Conservation (phyloP, 2,113 vertebrate species). For the Monopterus albus region DNA sequence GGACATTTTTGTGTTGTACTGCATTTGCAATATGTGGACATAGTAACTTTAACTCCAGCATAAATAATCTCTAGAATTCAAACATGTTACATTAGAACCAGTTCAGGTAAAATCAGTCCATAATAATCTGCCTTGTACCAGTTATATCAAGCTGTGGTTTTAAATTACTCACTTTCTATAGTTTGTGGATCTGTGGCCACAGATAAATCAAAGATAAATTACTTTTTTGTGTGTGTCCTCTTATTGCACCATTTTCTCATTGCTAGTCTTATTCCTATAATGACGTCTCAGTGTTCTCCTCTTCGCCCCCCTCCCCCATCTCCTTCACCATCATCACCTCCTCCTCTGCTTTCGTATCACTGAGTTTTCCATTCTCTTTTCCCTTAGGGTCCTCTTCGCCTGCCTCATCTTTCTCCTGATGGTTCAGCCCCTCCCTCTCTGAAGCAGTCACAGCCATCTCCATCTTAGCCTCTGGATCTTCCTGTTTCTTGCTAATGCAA, state of each 20-base stretch:
- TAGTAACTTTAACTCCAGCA: no score
- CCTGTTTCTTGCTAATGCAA: slow-evolving; percentile 82
- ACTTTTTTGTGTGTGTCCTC: not conserved
- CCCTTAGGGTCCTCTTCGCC: slow-evolving; percentile 50
- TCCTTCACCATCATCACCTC: slow-evolving; percentile 81
- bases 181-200: no score
- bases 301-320: slow-evolving; percentile 77
- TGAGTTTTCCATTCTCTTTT: slow-evolving; percentile 56
- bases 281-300: slow-evolving; percentile 83
- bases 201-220: no score
- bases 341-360: slow-evolving; percentile 76
- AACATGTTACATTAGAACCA: not conserved
- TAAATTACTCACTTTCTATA: not conserved
- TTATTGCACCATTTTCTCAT: not conserved
- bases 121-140: not conserved
- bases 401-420: not conserved
- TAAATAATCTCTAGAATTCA: no score
- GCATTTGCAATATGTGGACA: no score
- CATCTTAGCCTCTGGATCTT: slow-evolving; percentile 70
- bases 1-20: not conserved
- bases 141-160: not conserved
- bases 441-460: slow-evolving; percentile 78
- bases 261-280: slow-evolving; percentile 74
- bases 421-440: slow-evolving; percentile 85
- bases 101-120: not conserved